A percentile compares a stretch with the other conserved stretches of the same genome.
phyloP scores from a whole-genome alignment of 2,888 invertebrate species.

The Apocheima hispidaria region DNA sequence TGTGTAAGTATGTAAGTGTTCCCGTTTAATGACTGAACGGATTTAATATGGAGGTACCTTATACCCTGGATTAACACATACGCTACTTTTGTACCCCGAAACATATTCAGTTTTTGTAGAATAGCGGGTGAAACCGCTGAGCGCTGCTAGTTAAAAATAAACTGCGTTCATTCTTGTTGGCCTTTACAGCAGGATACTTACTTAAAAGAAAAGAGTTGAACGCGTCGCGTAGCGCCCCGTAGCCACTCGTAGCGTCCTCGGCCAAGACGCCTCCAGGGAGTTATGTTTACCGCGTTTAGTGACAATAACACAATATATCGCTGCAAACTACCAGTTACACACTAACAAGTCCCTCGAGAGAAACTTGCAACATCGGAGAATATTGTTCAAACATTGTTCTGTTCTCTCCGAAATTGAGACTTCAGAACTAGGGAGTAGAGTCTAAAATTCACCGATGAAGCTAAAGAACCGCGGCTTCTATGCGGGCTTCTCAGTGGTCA shows the following conservation, averaged over 20 bases:
- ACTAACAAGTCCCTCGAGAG: slow-evolving; percentile 66
- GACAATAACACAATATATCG: slow-evolving; percentile 62
- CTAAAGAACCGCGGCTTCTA: slow-evolving; percentile 23
- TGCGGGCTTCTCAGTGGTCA: slow-evolving; percentile 22
- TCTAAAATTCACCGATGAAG: not conserved
- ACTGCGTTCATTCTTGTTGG: too few species aligned
- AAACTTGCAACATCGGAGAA: slow-evolving; percentile 10
- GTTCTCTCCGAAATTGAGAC: not conserved
- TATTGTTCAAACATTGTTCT: slow-evolving; percentile 23
- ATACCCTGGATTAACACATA: too few species aligned
- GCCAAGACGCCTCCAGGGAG: slow-evolving; percentile 50
- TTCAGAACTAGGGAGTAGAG: not conserved
- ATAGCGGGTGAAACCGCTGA: too few species aligned
- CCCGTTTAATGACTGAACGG: too few species aligned
- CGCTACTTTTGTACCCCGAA: too few species aligned
- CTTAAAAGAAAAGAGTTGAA: slow-evolving; percentile 20
- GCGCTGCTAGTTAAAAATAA: too few species aligned
- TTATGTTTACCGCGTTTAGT: slow-evolving; percentile 52
- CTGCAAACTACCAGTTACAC: slow-evolving; percentile 59
- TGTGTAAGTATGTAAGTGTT: too few species aligned
- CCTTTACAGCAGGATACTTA: not conserved
- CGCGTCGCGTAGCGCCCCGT: slow-evolving; percentile 6
- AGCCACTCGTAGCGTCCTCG: not conserved
- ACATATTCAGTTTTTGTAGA: too few species aligned
- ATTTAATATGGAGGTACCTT: too few species aligned